Percentiles rank a stretch among this genome's conserved stretches.
These are phyloP conservation scores for Patiria miniata DNA, from an alignment of 35 echinoderm and acorn worm species.

Conservation along the genomic window DNA sequence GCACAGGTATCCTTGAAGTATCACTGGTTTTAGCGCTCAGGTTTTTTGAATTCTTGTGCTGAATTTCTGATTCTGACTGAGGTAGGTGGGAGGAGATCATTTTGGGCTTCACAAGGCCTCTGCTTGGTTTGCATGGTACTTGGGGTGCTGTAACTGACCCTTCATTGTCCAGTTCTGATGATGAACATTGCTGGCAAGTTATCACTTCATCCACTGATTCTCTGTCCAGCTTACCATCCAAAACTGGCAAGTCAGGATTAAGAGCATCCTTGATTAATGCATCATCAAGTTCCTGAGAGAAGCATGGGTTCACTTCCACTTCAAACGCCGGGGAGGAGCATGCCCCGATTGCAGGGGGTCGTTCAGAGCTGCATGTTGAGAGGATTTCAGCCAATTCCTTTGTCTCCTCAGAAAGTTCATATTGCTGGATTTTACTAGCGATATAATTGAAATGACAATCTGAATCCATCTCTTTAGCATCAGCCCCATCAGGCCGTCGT, in stretches of 20 bases:
- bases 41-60: constrained; percentile 41
- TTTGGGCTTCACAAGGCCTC: constrained; percentile 30
- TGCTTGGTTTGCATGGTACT: constrained; percentile 21
- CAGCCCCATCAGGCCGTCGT: constrained; percentile 88
- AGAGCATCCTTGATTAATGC: constrained; percentile 52
- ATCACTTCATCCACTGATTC: not conserved
- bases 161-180: not conserved
- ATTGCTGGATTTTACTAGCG: constrained; percentile 20
- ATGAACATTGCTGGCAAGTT: not conserved
- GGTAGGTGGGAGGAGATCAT: not conserved
- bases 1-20: not conserved
- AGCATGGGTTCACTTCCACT: constrained; percentile 90
- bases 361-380: constrained; percentile 39
- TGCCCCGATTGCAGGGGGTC: constrained; percentile 90
- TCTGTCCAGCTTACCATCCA: not conserved
- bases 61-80: constrained; percentile 23
- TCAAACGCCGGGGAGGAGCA: constrained; percentile 95
- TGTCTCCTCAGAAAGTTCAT: constrained; percentile 35
- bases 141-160: constrained; percentile 4
- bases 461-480: constrained; percentile 64
- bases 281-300: constrained; percentile 93
- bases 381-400: constrained; percentile 41
- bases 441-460: constrained; percentile 23
- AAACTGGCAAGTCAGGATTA: not conserved
- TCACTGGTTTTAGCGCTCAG: not conserved